phyloP scores from a whole-genome alignment of 1,140 invertebrate species.

The Caenorhabditis latens region DNA sequence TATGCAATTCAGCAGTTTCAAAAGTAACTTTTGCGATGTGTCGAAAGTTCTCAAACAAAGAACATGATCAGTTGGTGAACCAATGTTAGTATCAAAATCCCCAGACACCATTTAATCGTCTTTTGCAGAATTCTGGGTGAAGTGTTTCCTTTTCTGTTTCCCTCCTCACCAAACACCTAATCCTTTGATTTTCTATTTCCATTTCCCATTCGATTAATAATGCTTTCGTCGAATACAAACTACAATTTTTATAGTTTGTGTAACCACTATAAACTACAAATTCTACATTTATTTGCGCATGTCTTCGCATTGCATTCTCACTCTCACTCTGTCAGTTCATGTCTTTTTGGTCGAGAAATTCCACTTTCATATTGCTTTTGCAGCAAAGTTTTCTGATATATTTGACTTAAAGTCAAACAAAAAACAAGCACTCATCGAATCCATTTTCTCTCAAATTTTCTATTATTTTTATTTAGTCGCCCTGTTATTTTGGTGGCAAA shows the following conservation, averaged over 20 bases:
- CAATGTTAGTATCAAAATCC: too few relatives aligned
- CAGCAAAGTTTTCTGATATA: too few relatives aligned
- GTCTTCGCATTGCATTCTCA: background rate
- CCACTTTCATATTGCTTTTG: background rate
- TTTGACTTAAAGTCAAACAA: too few relatives aligned
- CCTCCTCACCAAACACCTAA: background rate
- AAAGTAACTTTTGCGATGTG: too few relatives aligned
- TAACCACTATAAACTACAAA: conserved; percentile 37
- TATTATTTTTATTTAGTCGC: background rate
- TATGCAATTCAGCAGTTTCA: too few relatives aligned
- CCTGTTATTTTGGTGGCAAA: background rate
- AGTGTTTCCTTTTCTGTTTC: background rate
- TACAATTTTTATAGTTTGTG: background rate
- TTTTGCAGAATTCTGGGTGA: background rate
- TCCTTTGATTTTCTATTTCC: background rate
- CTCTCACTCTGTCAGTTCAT: background rate
- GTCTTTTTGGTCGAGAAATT: background rate
- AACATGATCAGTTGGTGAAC: too few relatives aligned
- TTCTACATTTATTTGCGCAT: background rate
- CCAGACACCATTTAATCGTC: background rate
- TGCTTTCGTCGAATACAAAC: background rate
- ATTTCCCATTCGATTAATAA: background rate
- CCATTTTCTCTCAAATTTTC: background rate
- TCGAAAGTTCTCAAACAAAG: too few relatives aligned
- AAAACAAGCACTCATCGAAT: background rate